These are phyloP conservation scores for Druon quercuslanigerum DNA, from an alignment of 1,140 invertebrate species.

Conservation along the genomic window DNA sequence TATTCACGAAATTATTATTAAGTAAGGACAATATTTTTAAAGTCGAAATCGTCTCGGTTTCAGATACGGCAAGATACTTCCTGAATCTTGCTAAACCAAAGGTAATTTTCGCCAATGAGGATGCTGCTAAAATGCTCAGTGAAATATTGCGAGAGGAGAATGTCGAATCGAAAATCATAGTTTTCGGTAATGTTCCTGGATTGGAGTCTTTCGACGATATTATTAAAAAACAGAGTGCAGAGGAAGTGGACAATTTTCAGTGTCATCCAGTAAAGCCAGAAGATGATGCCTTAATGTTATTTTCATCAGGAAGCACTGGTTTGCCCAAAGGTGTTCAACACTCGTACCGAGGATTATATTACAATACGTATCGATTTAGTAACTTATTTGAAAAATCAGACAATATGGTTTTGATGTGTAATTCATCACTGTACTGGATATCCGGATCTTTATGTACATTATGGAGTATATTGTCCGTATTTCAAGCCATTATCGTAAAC, in stretches of 20 bases:
- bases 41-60: background rate
- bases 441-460: conserved; percentile 37
- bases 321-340: conserved; percentile 52
- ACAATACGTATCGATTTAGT: background rate
- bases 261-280: conserved; percentile 33
- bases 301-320: conserved; percentile 60
- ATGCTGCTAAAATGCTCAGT: conserved; percentile 41
- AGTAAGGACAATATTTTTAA: too few species aligned
- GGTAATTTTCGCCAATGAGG: conserved; percentile 58
- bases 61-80: conserved; percentile 41
- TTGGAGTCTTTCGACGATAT: conserved; percentile 42
- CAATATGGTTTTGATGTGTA: background rate
- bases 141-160: conserved; percentile 44
- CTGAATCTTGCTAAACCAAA: conserved; percentile 61
- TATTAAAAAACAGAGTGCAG: conserved; percentile 17
- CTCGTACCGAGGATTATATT: conserved; percentile 32
- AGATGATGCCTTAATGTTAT: conserved; percentile 52
- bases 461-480: background rate
- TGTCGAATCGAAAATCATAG: conserved; percentile 49
- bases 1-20: too few species aligned
- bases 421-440: conserved; percentile 43
- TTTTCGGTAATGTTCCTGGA: conserved; percentile 50
- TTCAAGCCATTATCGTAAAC: conserved; percentile 40
- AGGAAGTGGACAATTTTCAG: conserved; percentile 37
- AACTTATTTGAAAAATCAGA: background rate